These are phyloP conservation scores for Acrocephalus arundinaceus DNA, from an alignment of 2,113 vertebrate genomes.

Conservation along the genomic window DNA sequence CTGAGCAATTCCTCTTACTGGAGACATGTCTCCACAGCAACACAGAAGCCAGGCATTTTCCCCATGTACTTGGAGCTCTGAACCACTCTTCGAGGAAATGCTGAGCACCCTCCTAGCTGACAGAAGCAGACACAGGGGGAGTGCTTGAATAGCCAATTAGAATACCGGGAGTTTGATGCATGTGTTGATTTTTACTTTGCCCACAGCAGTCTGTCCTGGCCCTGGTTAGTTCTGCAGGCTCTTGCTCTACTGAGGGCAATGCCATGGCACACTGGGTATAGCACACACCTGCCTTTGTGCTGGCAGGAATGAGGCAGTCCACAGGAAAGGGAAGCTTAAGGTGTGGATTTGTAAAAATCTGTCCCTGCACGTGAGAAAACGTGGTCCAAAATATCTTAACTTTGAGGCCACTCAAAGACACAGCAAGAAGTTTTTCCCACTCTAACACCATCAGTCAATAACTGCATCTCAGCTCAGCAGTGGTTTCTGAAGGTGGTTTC, in stretches of 20 bases:
- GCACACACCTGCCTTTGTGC: background rate
- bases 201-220: background rate
- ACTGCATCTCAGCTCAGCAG: background rate
- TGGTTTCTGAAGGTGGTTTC: background rate
- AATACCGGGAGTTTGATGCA: fast-evolving
- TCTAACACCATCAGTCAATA: background rate
- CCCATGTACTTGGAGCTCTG: background rate
- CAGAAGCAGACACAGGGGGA: background rate
- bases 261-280: fast-evolving
- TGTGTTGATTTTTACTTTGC: fast-evolving
- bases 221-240: fast-evolving
- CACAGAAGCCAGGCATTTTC: fast-evolving
- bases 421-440: background rate
- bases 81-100: background rate
- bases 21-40: background rate
- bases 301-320: fast-evolving
- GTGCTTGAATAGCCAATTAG: fast-evolving
- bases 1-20: background rate
- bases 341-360: fast-evolving
- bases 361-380: fast-evolving
- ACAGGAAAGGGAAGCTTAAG: background rate
- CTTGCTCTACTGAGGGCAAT: fast-evolving
- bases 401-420: background rate
- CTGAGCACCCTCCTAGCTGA: fast-evolving
- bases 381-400: fast-evolving